Evolutionary conservation across 2,797 vertebrate species (phyloP).

Genomic region (Sebastes minor): DNA sequence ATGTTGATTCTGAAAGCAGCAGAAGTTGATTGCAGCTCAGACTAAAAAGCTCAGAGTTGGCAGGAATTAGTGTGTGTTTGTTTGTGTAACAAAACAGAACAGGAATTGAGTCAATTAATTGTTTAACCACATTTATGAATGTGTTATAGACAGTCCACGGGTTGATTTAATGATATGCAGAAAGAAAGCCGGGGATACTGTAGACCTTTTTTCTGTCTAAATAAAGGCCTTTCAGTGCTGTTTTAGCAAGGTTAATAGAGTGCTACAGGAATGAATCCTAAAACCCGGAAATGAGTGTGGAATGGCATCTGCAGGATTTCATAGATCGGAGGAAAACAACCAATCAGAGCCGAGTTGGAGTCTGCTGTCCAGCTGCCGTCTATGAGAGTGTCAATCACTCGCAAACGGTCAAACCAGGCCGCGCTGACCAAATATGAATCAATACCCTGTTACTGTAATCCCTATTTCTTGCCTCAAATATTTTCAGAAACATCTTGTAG

Average conservation of each 20-base stretch:
- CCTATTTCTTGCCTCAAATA: no score
- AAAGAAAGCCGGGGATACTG: background rate
- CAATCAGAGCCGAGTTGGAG: no score
- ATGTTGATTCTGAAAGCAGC: background rate
- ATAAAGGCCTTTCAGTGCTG: background rate
- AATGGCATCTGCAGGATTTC: no score
- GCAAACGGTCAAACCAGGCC: no score
- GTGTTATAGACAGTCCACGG: background rate
- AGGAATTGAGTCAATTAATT: background rate
- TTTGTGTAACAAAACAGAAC: background rate
- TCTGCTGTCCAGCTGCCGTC: no score
- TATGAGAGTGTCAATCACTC: no score
- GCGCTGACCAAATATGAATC: no score
- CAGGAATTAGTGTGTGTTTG: background rate
- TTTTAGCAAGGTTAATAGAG: background rate
- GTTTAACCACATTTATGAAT: background rate
- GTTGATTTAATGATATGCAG: background rate
- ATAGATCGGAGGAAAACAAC: no score
- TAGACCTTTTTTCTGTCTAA: background rate
- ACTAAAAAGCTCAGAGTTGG: background rate
- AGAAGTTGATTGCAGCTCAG: background rate
- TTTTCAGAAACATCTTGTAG: no score
- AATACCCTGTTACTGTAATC: no score
- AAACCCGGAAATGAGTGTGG: no score
- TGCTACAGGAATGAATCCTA: no score